phyloP scores from a whole-genome alignment of 1,140 invertebrate genomes.

The Papilio polyxenes region DNA sequence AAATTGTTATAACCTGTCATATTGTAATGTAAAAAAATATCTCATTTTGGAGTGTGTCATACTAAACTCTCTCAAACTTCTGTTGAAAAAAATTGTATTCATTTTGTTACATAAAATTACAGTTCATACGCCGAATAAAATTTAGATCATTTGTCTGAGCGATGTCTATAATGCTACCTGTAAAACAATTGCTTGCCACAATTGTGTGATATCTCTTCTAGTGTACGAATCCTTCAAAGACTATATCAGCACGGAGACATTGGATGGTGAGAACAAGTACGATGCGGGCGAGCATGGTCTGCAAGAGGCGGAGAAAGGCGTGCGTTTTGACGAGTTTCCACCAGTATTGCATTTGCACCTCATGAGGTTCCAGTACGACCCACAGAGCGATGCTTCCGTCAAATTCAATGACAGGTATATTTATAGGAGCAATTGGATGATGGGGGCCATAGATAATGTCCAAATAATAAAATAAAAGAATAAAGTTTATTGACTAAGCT shows the following conservation, averaged over 20 bases:
- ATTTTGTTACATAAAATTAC: no score
- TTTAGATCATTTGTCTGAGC: no score
- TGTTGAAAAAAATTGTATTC: no score
- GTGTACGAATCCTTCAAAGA: conserved; percentile 99
- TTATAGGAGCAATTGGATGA: background rate
- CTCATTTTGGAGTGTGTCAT: no score
- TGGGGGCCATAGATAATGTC: background rate
- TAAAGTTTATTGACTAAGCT: no score
- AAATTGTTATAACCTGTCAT: background rate
- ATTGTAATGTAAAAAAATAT: no score
- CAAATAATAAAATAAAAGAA: no score
- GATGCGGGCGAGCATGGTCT: conserved; percentile 98
- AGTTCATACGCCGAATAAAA: no score
- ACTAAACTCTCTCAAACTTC: no score
- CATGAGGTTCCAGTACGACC: conserved; percentile 99
- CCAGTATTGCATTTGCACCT: conserved; percentile 99
- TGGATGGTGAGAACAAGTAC: conserved; percentile 99
- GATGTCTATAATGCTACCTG: no score
- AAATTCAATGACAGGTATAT: conserved; percentile 97
- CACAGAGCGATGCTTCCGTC: conserved; percentile 93
- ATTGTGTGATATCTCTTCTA: conserved; percentile 63
- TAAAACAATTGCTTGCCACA: no score
- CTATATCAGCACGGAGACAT: conserved; percentile 95
- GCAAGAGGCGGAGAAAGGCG: conserved; percentile 99
- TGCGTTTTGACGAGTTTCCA: conserved; percentile 97